A percentile compares a stretch with the other conserved stretches of the same genome.
Evolutionary conservation across 2,797 vertebrate genomes (phyloP).

Genomic region (Oceanodroma leucorhoa): DNA sequence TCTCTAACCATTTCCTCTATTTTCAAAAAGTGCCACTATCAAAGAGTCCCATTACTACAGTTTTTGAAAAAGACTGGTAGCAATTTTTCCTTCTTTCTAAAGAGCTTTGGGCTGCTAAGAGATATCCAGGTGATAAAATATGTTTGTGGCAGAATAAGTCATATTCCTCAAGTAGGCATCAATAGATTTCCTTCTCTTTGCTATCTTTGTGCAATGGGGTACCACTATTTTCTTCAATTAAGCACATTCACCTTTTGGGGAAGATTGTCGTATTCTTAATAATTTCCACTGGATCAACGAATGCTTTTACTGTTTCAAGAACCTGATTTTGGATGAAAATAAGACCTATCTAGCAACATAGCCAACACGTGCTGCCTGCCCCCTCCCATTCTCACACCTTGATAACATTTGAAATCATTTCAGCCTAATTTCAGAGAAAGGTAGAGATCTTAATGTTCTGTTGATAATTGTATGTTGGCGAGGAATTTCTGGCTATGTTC

Average conservation of each 20-base stretch:
- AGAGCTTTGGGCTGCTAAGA: background rate
- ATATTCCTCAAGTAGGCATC: background rate
- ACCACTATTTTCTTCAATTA: background rate
- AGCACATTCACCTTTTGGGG: background rate
- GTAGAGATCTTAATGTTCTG: background rate
- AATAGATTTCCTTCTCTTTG: background rate
- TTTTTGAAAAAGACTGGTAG: background rate
- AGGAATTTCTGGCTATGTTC: background rate
- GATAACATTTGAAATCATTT: background rate
- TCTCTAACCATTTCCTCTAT: background rate
- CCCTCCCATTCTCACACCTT: background rate
- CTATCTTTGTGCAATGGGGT: background rate
- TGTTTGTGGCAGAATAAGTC: background rate
- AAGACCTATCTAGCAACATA: background rate
- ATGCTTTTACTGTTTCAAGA: background rate
- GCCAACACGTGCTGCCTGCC: accelerated
- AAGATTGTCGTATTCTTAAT: background rate
- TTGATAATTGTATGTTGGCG: background rate
- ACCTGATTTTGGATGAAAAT: background rate
- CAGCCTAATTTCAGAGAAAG: background rate
- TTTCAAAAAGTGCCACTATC: background rate
- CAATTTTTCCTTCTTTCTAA: background rate
- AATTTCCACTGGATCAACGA: background rate
- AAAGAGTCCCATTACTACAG: background rate
- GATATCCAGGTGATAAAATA: background rate